phyloP scores from a whole-genome alignment of 2,888 invertebrate genomes.

The Corbicula japonica region DNA sequence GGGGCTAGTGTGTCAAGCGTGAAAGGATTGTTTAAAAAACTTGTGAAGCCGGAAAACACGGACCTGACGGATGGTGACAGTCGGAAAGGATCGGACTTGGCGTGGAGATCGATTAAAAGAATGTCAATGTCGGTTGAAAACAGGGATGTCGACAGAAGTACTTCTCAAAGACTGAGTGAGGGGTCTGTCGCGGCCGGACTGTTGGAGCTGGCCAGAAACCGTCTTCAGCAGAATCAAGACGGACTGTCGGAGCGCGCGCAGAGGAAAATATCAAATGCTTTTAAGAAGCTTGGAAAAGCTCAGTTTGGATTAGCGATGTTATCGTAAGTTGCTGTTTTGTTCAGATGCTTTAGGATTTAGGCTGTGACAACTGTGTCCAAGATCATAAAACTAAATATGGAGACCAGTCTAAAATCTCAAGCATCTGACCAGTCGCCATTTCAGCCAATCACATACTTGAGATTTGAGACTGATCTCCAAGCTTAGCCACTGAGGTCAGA shows the following conservation, averaged over 20 bases:
- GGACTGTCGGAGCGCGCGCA: slow-evolving; percentile 23
- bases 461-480: no score
- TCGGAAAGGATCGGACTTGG: slow-evolving; percentile 1
- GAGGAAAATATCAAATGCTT: slow-evolving; percentile 52
- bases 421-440: not conserved
- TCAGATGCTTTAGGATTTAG: no score
- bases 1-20: slow-evolving; percentile 22
- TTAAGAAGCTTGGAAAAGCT: slow-evolving; percentile 61
- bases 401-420: not conserved
- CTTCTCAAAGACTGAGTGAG: slow-evolving; percentile 38
- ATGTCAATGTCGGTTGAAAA: slow-evolving; percentile 45
- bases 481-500: no score
- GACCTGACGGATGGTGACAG: slow-evolving; percentile 6
- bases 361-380: no score
- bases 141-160: slow-evolving; percentile 27
- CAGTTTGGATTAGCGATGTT: slow-evolving; percentile 59
- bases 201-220: slow-evolving; percentile 16
- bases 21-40: slow-evolving; percentile 39
- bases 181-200: slow-evolving; percentile 19
- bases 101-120: slow-evolving; percentile 47
- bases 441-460: no score
- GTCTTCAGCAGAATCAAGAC: slow-evolving; percentile 12
- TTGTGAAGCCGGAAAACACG: not conserved
- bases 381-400: no score
- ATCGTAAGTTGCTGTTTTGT: slow-evolving; percentile 48